Percentiles rank a stretch among this genome's conserved stretches.
Conservation (phyloP, 1,140 invertebrate genomes). For the Ceratosolen fusciceps region DNA sequence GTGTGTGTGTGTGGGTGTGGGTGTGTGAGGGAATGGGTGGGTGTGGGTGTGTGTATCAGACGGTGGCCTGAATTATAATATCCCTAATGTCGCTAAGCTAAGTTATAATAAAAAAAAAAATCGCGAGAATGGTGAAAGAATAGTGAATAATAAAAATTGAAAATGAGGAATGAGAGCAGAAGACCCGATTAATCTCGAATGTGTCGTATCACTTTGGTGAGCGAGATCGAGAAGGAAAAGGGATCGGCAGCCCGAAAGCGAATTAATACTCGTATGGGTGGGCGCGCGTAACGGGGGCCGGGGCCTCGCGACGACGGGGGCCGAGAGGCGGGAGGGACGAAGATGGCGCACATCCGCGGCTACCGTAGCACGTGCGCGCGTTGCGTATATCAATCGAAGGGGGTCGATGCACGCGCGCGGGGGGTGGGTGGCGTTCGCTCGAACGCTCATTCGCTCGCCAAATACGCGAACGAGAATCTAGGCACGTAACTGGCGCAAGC, state of each 20-base stretch:
- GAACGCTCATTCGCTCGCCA: background rate
- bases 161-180: slow-evolving; percentile 9
- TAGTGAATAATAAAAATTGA: too few species aligned
- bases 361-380: background rate
- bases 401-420: slow-evolving; percentile 33
- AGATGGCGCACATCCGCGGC: background rate
- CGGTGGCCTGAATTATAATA: background rate
- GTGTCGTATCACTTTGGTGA: background rate
- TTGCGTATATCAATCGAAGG: slow-evolving; percentile 37
- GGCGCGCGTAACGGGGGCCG: too few species aligned
- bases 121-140: too few species aligned
- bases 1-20: too few species aligned
- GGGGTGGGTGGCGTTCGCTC: too few species aligned
- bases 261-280: slow-evolving; percentile 25
- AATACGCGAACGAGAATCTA: slow-evolving; percentile 35
- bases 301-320: too few species aligned
- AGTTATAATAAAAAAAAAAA: slow-evolving; percentile 7
- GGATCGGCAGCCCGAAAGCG: background rate
- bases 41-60: too few species aligned
- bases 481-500: slow-evolving; percentile 39
- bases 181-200: slow-evolving; percentile 25
- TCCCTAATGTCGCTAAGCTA: background rate
- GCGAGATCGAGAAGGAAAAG: background rate
- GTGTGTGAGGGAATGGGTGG: too few species aligned
- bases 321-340: background rate